Conservation (phyloP, 2,888 invertebrate genomes). For the Anthoptus insignis region DNA sequence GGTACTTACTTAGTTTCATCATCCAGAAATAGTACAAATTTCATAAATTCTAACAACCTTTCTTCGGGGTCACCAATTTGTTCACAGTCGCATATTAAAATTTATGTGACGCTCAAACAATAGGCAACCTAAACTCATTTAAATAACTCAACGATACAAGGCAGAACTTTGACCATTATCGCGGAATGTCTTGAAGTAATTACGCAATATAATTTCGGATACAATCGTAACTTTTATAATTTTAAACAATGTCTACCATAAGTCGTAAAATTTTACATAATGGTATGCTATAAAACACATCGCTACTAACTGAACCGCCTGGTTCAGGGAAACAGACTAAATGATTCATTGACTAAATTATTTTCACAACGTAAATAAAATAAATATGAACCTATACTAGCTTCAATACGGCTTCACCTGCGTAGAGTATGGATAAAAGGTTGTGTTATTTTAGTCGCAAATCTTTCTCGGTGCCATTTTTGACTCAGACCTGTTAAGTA, state of each 20-base stretch:
- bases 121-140: background rate
- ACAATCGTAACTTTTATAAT: constrained; percentile 24
- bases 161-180: constrained; percentile 11
- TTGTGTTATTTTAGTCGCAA: no score
- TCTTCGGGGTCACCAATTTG: no score
- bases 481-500: no score
- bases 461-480: no score
- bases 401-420: no score
- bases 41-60: no score
- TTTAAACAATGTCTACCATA: constrained; percentile 3
- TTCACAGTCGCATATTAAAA: background rate
- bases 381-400: no score
- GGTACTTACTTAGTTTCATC: no score
- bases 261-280: constrained; percentile 32
- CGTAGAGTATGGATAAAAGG: no score
- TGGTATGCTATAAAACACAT: constrained; percentile 18
- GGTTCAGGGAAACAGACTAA: background rate
- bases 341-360: no score
- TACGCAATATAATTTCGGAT: constrained; percentile 7
- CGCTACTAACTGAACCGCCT: background rate
- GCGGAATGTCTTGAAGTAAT: constrained; percentile 19
- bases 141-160: background rate
- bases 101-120: background rate
- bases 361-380: no score
- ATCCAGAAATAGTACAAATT: no score